Base-by-base conservation (phyloP, 2,797 vertebrate species). In the Syndactyla subalaris region DNA sequence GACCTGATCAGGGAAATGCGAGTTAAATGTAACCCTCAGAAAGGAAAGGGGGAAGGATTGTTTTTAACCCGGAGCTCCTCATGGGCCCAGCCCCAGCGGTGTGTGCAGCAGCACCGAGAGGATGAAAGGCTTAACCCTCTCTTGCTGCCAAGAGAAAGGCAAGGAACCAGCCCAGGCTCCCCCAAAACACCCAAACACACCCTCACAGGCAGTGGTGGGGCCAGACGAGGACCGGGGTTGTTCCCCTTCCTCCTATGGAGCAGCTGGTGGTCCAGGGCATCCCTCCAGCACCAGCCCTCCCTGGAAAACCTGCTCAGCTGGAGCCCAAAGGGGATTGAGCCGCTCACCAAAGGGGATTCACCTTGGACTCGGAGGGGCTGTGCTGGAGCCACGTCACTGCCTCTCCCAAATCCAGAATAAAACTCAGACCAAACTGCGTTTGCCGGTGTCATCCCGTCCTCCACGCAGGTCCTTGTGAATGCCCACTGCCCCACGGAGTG, bases 171-270 rank as follows among this genome's bases (percentile, higher is more conserved):
- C 39, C 48, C 43, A 26, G 36, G 22, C 51, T 71, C 76, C 57
- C 73, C 59, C 55, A 26, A 41, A 73, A n/a, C 63, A 34, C 52
- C 43, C 17, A 29, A 32, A 22, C 17, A 16, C 14, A 16, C 65
- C 30, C 38, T 51, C 65, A 39, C 6, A 10, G 12, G 12, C 26
- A 70, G 43, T 4, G 0, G 5, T 4, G 68, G 24, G 59, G 23
- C 3, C 4, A 66, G 48, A 55, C 0, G 0, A 76, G 30, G 27
- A 24, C 46, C 1, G 0, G 48, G 30, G 16, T 38, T 0, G 0
- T 39, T 90, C 43, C n/a, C 14, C 6, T 58, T 48, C 52, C 54
- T 73, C 46, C 27, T 18, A 12, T 4, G 24, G 36, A 76, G 73
- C 91, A 74, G 79, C 38, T 4, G 1, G 29, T 1, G 2, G 27